Conservation (phyloP, 2,888 invertebrate genomes). For the Diaperis boleti region DNA sequence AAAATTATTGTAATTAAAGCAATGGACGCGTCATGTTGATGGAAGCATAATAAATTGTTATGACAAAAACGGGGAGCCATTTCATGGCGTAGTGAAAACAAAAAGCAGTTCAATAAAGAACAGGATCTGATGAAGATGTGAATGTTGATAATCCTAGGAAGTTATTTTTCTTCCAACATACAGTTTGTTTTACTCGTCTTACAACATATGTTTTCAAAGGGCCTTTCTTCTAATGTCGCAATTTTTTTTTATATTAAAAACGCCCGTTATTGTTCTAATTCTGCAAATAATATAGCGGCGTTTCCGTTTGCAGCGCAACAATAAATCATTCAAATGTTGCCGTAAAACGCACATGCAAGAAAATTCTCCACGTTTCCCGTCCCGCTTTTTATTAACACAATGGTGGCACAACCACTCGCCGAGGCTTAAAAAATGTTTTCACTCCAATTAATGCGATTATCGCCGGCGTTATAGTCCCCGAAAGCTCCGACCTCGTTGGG, state of each 20-base stretch:
- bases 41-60: neutral
- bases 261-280: too few relatives aligned
- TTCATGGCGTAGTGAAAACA: conserved; percentile 6
- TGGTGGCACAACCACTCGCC: conserved; percentile 6
- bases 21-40: neutral
- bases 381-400: conserved; percentile 1
- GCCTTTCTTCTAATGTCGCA: too few relatives aligned
- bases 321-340: too few relatives aligned
- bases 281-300: too few relatives aligned
- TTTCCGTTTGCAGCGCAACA: too few relatives aligned
- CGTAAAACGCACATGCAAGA: neutral
- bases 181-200: neutral
- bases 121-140: neutral
- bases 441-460: conserved; percentile 32
- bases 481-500: neutral
- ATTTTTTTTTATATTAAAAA: too few relatives aligned
- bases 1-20: conserved; percentile 24
- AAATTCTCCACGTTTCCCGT: neutral
- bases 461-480: neutral
- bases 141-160: neutral
- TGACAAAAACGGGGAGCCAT: neutral
- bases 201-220: neutral
- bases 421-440: conserved; percentile 24
- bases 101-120: conserved; percentile 2
- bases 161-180: neutral